Evolutionary conservation across 2,113 vertebrate species (phyloP).

Genomic region (Capreolus pygargus): DNA sequence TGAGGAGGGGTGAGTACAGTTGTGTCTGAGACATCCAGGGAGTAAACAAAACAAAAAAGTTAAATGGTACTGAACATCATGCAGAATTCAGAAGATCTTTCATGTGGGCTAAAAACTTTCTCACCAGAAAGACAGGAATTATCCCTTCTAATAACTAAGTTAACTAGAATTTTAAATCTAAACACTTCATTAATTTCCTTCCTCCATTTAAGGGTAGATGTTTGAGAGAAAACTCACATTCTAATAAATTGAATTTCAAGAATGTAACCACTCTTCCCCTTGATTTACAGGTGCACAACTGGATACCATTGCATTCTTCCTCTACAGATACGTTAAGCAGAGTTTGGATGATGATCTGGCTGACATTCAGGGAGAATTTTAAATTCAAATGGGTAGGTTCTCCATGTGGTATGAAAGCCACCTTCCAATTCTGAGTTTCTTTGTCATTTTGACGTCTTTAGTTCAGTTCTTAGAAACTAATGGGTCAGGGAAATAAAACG

Average conservation of each 20-base stretch:
- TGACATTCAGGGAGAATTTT: not conserved
- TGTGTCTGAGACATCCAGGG: not conserved
- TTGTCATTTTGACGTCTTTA: not conserved
- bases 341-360: not conserved
- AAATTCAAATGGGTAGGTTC: not conserved
- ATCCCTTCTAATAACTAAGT: not conserved
- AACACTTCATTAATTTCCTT: not conserved
- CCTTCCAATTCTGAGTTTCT: not conserved
- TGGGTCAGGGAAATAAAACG: constrained; percentile 20
- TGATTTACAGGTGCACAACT: not conserved
- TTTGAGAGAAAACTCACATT: not conserved
- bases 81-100: not conserved
- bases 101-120: not conserved
- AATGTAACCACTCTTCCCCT: not conserved
- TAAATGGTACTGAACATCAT: not conserved
- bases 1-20: not conserved
- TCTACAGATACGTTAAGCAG: not conserved
- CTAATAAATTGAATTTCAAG: not conserved
- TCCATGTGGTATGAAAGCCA: not conserved
- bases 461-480: not conserved
- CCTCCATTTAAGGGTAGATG: not conserved
- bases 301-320: fast-evolving
- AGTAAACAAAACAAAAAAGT: not conserved
- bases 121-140: not conserved
- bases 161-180: not conserved